Evolutionary conservation across 2,113 vertebrate genomes (phyloP).

Genomic region (Saccopteryx leptura): DNA sequence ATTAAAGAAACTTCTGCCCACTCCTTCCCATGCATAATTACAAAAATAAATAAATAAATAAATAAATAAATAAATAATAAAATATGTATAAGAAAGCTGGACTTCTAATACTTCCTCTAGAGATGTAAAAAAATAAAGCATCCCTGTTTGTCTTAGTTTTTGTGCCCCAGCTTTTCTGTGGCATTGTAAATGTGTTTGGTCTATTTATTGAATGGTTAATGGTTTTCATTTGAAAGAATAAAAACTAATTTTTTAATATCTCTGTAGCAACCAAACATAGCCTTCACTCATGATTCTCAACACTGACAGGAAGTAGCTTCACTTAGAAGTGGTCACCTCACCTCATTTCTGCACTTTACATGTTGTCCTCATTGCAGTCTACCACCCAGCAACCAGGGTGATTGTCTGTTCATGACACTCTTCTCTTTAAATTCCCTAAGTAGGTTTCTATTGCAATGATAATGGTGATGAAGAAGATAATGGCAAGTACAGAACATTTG

Average conservation of each 20-base stretch:
- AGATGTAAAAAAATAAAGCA: constrained; percentile 5
- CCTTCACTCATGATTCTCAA: background rate
- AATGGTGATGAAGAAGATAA: background rate
- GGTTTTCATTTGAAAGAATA: background rate
- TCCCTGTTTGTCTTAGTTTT: background rate
- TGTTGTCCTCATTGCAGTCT: background rate
- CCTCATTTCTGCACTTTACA: background rate
- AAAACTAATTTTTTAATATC: background rate
- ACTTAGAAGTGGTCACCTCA: background rate
- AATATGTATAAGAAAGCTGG: background rate
- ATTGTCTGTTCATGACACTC: background rate
- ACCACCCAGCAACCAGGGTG: background rate
- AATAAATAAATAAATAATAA: background rate
- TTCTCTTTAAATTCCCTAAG: background rate
- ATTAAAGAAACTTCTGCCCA: background rate
- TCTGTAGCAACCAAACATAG: too few relatives aligned
- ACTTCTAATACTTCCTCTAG: background rate
- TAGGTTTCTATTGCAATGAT: background rate
- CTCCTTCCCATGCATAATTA: background rate
- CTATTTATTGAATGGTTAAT: background rate
- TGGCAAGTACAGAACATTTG: background rate
- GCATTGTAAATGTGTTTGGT: background rate
- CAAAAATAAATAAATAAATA: background rate
- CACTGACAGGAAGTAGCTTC: background rate
- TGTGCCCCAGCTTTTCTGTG: background rate